phyloP scores from a whole-genome alignment of 2,888 invertebrate genomes.

The Drosophila monieri region DNA sequence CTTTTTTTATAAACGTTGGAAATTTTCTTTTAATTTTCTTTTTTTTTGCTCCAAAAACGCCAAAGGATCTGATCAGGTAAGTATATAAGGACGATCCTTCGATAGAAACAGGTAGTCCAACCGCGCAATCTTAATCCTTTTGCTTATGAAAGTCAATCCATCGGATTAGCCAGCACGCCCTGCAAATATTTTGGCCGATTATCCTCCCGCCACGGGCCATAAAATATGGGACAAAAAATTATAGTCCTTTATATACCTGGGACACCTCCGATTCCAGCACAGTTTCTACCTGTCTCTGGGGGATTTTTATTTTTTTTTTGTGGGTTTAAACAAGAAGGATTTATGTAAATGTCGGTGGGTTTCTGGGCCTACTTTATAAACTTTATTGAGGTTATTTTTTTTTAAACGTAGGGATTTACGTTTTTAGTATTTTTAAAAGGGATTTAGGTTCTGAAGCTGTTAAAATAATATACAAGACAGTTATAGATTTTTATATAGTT shows the following conservation, averaged over 20 bases:
- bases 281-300: conserved; percentile 17
- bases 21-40: conserved; percentile 36
- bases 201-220: conserved; percentile 59
- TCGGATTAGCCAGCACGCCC: conserved; percentile 76
- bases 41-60: neutral
- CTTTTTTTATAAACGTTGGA: conserved; percentile 40
- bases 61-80: neutral
- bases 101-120: conserved; percentile 30
- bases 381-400: neutral
- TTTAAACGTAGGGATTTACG: neutral
- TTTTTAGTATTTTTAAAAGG: neutral
- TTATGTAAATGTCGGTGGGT: neutral
- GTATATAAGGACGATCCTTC: neutral
- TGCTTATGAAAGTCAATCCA: conserved; percentile 80
- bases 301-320: conserved; percentile 20
- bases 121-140: conserved; percentile 60
- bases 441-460: too few relatives aligned
- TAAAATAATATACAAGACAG: too few relatives aligned
- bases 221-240: conserved; percentile 40
- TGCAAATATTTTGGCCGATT: conserved; percentile 77
- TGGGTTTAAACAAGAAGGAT: conserved; percentile 1
- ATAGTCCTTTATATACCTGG: too few relatives aligned
- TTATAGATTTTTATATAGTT: too few relatives aligned
- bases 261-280: too few relatives aligned
- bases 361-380: neutral